Conservation (phyloP, 2,113 vertebrate species). For the Gallinago paraguaiae region DNA sequence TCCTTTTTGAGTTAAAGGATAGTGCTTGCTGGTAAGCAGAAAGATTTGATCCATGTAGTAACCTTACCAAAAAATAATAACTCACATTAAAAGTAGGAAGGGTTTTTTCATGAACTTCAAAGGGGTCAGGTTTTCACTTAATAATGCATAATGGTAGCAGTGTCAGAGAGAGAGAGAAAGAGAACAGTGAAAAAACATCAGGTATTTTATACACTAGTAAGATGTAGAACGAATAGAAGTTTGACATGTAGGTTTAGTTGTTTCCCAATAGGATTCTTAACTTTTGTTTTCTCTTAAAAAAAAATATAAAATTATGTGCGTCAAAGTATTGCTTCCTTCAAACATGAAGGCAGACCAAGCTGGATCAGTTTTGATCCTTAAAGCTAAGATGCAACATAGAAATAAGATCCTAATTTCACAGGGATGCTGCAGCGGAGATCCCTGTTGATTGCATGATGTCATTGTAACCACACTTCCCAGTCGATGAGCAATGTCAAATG, state of each 20-base stretch:
- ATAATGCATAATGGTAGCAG: not conserved
- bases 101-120: not conserved
- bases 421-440: not conserved
- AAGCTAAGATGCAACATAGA: not conserved
- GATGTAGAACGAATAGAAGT: not conserved
- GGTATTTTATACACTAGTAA: not conserved
- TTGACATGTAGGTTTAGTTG: not conserved
- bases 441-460: not conserved
- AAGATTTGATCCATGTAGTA: not conserved
- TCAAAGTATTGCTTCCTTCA: not conserved
- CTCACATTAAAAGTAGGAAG: conserved; percentile 1
- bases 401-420: not conserved
- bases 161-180: not conserved
- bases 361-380: not conserved
- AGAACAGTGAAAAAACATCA: not conserved
- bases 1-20: not conserved
- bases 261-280: not conserved
- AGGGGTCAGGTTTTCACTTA: conserved; percentile 2
- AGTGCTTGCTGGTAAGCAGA: not conserved
- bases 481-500: not conserved
- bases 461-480: not conserved
- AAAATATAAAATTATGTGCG: fast-evolving
- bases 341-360: not conserved
- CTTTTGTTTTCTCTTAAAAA: not conserved
- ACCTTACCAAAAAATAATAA: not conserved